Percentiles rank a stretch among this genome's conserved stretches.
These are phyloP conservation scores for Pitangus sulphuratus DNA, from an alignment of 2,797 vertebrate species.

Conservation along the genomic window DNA sequence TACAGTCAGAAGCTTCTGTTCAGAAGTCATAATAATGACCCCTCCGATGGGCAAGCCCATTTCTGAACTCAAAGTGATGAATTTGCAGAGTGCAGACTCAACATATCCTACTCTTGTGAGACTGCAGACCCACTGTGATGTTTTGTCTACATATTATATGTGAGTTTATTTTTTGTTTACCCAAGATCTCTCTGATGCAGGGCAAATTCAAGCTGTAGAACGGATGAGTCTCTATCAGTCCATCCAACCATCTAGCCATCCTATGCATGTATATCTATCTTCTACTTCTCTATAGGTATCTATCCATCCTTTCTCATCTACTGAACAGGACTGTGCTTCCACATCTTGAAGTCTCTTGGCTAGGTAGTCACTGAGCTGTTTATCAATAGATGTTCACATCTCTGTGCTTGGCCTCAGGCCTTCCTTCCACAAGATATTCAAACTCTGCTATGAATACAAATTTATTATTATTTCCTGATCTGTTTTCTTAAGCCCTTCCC, in stretches of 20 bases:
- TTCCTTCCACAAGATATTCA: background rate
- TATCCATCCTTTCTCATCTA: background rate
- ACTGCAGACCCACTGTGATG: background rate
- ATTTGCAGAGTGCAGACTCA: background rate
- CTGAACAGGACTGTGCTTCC: background rate
- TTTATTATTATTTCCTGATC: conserved; percentile 32
- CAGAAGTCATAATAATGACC: background rate
- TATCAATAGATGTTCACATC: background rate
- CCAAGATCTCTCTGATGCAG: background rate
- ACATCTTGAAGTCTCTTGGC: background rate
- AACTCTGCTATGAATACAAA: background rate
- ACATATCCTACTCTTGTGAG: background rate
- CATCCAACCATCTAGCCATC: background rate
- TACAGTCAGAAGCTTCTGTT: background rate
- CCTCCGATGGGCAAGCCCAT: background rate
- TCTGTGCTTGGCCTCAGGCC: background rate
- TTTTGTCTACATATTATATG: background rate
- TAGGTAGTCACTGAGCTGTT: background rate
- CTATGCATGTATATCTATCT: background rate
- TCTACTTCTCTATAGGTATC: background rate
- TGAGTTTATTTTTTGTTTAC: background rate
- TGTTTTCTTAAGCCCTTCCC: background rate
- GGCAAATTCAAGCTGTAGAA: background rate
- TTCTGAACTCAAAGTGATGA: background rate
- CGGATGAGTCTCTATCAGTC: background rate